These are phyloP conservation scores for Menidia menidia DNA, from an alignment of 2,797 vertebrate genomes.

Conservation along the genomic window DNA sequence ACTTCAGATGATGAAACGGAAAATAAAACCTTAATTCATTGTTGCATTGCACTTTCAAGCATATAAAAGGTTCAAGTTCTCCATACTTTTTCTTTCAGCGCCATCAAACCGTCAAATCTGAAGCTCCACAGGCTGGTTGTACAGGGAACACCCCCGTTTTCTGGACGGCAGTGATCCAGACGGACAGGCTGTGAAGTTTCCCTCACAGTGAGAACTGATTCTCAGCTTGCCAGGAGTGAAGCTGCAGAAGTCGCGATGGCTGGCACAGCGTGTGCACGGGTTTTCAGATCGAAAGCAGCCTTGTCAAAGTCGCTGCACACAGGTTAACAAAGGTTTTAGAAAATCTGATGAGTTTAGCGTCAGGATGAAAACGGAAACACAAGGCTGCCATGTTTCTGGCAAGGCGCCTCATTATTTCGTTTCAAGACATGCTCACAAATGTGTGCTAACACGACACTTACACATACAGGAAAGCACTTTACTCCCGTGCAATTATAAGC, in stretches of 20 bases:
- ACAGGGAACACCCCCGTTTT: conserved; percentile 31
- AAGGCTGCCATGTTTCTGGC: too few relatives aligned
- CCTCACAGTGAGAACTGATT: conserved; percentile 23
- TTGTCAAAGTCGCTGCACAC: too few relatives aligned
- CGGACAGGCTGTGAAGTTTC: conserved; percentile 37
- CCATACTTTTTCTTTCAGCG: conserved; percentile 14
- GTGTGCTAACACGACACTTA: too few relatives aligned
- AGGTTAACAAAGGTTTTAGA: too few relatives aligned
- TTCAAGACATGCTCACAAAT: too few relatives aligned
- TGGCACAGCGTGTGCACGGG: conserved; percentile 45
- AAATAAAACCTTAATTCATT: not conserved
- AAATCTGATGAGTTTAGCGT: too few relatives aligned
- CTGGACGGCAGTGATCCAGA: conserved; percentile 35
- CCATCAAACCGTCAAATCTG: conserved; percentile 6
- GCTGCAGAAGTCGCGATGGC: conserved; percentile 42
- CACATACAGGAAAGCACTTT: too few relatives aligned
- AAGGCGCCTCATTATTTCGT: too few relatives aligned
- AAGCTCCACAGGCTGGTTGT: conserved; percentile 17
- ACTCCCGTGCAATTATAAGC: too few relatives aligned
- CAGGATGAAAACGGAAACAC: too few relatives aligned
- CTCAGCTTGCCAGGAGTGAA: conserved; percentile 33
- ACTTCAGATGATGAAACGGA: not conserved
- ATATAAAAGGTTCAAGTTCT: conserved; percentile 8
- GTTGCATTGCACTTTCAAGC: conserved; percentile 12
- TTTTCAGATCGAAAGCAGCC: not conserved